phyloP scores from a whole-genome alignment of 2,888 invertebrate genomes.

The Sarcophaga carnaria region DNA sequence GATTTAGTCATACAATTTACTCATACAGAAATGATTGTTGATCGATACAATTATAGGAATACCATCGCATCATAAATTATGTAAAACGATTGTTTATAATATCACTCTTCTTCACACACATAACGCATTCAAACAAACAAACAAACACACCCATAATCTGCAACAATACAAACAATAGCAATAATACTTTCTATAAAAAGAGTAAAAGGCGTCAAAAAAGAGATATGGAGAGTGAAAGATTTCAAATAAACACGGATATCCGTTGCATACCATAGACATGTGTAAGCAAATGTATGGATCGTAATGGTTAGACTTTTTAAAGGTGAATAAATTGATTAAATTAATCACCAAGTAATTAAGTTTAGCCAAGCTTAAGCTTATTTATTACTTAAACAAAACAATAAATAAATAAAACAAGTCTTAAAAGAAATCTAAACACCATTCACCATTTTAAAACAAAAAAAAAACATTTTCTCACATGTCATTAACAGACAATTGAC shows the following conservation, averaged over 20 bases:
- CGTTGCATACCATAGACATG: slow-evolving; percentile 55
- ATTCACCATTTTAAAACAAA: too few relatives aligned
- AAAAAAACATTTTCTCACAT: slow-evolving; percentile 42
- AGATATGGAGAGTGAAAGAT: background rate
- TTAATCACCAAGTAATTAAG: too few relatives aligned
- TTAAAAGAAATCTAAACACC: slow-evolving; percentile 21
- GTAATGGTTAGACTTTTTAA: too few relatives aligned
- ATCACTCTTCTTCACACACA: background rate
- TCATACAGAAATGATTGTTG: background rate
- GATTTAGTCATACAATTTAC: background rate
- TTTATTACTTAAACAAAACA: too few relatives aligned
- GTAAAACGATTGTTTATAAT: slow-evolving; percentile 38
- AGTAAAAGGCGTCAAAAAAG: background rate
- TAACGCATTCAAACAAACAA: too few relatives aligned
- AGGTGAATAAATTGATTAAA: too few relatives aligned
- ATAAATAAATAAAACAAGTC: slow-evolving; percentile 42
- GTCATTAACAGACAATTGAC: slow-evolving; percentile 63
- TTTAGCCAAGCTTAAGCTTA: too few relatives aligned
- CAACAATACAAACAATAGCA: background rate
- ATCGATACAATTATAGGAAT: too few relatives aligned
- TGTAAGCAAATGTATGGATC: slow-evolving; percentile 17
- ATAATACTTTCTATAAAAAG: slow-evolving; percentile 24
- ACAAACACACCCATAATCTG: background rate
- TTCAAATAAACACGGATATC: slow-evolving; percentile 58
- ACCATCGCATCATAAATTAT: slow-evolving; percentile 30